A percentile compares a stretch with the other conserved stretches of the same genome.
phyloP scores from a whole-genome alignment of 23 tunicate species.

The Halocynthia roretzi region DNA sequence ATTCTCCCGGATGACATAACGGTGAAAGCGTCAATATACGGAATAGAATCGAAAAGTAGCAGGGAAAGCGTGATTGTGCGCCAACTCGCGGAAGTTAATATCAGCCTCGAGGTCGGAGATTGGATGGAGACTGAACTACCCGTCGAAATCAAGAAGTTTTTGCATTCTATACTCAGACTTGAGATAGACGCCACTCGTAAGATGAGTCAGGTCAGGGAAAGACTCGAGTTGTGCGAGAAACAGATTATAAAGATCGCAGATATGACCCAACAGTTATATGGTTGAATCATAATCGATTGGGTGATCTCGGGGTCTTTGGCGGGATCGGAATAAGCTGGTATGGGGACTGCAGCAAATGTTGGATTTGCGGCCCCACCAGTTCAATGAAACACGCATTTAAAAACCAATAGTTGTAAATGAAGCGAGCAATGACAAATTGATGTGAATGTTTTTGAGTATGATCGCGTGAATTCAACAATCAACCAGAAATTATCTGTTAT shows the following conservation, averaged over 20 bases:
- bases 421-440: no score
- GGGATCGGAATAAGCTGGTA: no score
- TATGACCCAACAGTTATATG: not conserved
- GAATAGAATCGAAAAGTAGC: not conserved
- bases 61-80: not conserved
- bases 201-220: not conserved
- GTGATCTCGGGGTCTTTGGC: no score
- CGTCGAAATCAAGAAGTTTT: slow-evolving; percentile 12
- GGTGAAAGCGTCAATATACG: slow-evolving; percentile 9
- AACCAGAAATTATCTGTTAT: no score
- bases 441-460: no score
- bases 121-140: slow-evolving; percentile 42
- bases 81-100: slow-evolving; percentile 14
- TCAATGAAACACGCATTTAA: no score
- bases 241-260: not conserved
- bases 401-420: no score
- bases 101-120: slow-evolving; percentile 36
- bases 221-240: not conserved
- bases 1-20: not conserved
- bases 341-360: no score
- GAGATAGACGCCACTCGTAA: slow-evolving; percentile 9
- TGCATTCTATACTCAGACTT: slow-evolving; percentile 20
- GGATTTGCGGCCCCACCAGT: no score
- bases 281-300: not conserved
- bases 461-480: no score